Evolutionary conservation across 2,113 vertebrate species (phyloP).

Genomic region (Leptodactylus fuscus): DNA sequence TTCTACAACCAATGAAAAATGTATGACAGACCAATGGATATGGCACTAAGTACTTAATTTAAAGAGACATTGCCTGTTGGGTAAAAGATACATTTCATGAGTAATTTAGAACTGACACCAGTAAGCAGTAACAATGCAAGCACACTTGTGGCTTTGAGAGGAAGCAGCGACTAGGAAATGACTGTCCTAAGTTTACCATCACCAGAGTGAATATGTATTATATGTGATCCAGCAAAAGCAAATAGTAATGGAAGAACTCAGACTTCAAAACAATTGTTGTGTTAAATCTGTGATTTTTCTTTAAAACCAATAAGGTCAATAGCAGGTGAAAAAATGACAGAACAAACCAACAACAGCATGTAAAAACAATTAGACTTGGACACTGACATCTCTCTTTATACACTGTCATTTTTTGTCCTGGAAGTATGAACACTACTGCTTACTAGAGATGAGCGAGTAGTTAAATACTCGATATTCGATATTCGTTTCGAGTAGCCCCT

Average conservation of each 20-base stretch:
- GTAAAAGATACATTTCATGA: slow-evolving; percentile 16
- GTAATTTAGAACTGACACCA: slow-evolving; percentile 7
- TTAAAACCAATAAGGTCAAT: too few species aligned
- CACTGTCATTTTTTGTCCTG: too few species aligned
- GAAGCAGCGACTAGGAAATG: neutral
- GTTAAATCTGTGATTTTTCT: too few species aligned
- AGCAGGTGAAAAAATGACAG: too few species aligned
- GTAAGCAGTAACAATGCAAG: neutral
- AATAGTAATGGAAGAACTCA: neutral
- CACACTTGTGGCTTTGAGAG: neutral
- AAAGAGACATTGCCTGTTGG: slow-evolving; percentile 20
- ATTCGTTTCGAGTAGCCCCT: too few species aligned
- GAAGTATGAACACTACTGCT: too few species aligned
- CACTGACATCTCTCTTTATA: too few species aligned
- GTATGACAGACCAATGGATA: slow-evolving; percentile 24
- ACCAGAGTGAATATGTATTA: neutral
- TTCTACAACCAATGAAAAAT: slow-evolving; percentile 31
- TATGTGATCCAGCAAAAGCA: neutral
- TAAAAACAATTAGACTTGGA: too few species aligned
- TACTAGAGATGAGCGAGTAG: too few species aligned
- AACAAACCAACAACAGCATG: too few species aligned
- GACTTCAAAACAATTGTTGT: too few species aligned
- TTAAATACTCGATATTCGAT: too few species aligned
- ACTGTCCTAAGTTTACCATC: neutral
- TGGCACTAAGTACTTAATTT: slow-evolving; percentile 25